Base-by-base conservation (phyloP, 1,140 invertebrate species). In the Drosophila pseudoobscura region DNA sequence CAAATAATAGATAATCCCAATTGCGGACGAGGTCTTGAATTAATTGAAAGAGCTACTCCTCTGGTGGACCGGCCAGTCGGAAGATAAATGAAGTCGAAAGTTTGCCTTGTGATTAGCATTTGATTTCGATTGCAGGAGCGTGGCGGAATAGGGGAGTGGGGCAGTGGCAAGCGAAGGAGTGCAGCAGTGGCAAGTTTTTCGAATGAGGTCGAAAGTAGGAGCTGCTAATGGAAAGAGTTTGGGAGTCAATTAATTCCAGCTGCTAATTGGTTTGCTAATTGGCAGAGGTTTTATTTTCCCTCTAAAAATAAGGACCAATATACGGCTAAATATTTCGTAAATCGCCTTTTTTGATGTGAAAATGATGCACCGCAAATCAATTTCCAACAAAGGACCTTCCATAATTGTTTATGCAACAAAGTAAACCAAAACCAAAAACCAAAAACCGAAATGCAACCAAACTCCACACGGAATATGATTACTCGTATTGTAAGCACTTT, bases 1-100 rank as follows among this genome's bases (percentile, higher is more conserved):
- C 71, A 56, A 59, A 60, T 54, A 75, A 55, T 56, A 64, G 73
- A 75, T 75, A 75, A 75, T 68, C 43, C 31, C 73, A 75, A 54
- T 75, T 60, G 55, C 26, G 29, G 17, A 9, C 51, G 8, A 13
- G 47, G 13, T 53, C 20, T 52, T 29, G 20, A 60, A 75, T 75
- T 75, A 75, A 75, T 75, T 59, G 62, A 66, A 66, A 65, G 69
- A 52, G 52, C 35, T 54, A 11, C 35, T 39, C 35, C 35, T 39
- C 35, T 11, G 11, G 9, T 39, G 35, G 9, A 0, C 11, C 3
- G 11, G 11, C 9, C 35, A 39, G 53, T 35, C 24, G 20, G 7
- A 31, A 29, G 45, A 68, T 56, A 60, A 75, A 75, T 75, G 44
- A 43, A 59, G 62, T 75, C 26, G 51, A 60, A 54, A 75, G 71